Evolutionary conservation across 2,113 vertebrate species (phyloP).

Genomic region (Poeciliopsis turrubarensis): DNA sequence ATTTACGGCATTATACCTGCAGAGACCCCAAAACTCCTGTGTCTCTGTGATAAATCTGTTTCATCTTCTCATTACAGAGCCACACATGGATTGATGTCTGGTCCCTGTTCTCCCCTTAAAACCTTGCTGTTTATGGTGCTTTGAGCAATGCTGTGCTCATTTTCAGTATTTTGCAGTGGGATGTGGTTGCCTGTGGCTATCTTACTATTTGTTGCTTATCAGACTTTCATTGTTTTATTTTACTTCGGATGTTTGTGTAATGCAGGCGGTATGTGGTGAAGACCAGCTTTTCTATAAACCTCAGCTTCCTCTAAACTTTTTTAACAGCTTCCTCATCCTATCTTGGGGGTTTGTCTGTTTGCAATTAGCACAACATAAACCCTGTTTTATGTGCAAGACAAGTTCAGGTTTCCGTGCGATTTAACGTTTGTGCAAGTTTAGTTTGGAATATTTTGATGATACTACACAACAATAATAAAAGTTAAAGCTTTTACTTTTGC

Average conservation of each 20-base stretch:
- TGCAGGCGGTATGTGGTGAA: slow-evolving; percentile 13
- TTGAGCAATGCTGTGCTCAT: slow-evolving; percentile 38
- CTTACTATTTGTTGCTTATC: slow-evolving; percentile 45
- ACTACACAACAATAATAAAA: slow-evolving; percentile 4
- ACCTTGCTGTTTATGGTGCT: slow-evolving; percentile 43
- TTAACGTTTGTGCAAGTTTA: neutral
- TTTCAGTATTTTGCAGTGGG: slow-evolving; percentile 43
- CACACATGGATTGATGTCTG: slow-evolving; percentile 52
- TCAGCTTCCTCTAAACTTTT: slow-evolving; percentile 32
- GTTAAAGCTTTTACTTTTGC: neutral
- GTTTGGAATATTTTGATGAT: neutral
- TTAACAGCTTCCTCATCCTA: slow-evolving; percentile 22
- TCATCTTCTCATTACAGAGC: slow-evolving; percentile 64
- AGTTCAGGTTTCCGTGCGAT: neutral
- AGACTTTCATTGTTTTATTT: slow-evolving; percentile 43
- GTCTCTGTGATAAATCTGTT: slow-evolving; percentile 65
- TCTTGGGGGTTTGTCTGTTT: neutral
- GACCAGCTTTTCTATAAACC: slow-evolving; percentile 33
- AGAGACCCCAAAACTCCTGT: slow-evolving; percentile 52
- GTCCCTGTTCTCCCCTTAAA: slow-evolving; percentile 41
- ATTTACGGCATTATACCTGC: slow-evolving; percentile 66
- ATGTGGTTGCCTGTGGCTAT: slow-evolving; percentile 40
- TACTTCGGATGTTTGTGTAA: slow-evolving; percentile 26
- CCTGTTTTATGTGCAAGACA: neutral
- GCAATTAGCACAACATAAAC: neutral